These are phyloP conservation scores for Callionymus lyra DNA, from an alignment of 2,113 vertebrate genomes.

Conservation along the genomic window DNA sequence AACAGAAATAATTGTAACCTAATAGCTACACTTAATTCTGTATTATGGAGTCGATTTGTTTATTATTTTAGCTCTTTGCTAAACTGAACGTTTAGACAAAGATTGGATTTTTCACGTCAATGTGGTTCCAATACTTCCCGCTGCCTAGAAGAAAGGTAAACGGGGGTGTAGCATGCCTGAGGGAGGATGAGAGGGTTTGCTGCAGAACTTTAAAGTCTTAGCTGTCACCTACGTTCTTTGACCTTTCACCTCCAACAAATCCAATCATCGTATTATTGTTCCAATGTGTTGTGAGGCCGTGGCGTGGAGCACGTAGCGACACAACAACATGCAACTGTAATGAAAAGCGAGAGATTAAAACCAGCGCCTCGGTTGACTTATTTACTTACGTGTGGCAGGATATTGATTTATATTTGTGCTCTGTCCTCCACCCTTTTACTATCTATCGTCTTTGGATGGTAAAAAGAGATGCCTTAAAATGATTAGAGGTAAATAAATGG, in stretches of 20 bases:
- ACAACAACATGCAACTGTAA: constrained; percentile 3
- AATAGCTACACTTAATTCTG: no score
- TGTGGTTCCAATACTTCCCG: neutral
- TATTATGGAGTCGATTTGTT: no score
- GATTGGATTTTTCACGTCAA: neutral
- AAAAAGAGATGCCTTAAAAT: constrained; percentile 55
- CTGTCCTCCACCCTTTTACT: constrained; percentile 15
- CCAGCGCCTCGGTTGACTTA: constrained; percentile 4
- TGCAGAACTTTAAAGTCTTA: constrained; percentile 58
- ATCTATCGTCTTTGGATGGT: constrained; percentile 36
- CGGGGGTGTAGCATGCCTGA: constrained; percentile 14
- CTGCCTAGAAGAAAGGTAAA: no score
- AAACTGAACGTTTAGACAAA: no score
- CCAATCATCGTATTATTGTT: constrained; percentile 30
- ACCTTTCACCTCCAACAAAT: constrained; percentile 41
- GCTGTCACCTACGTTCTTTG: constrained; percentile 55
- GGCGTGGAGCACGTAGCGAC: no score
- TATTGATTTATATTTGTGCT: constrained; percentile 20
- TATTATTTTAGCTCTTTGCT: no score
- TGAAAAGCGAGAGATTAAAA: neutral
- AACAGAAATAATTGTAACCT: no score
- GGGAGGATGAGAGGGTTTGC: constrained; percentile 35
- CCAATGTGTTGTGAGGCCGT: constrained; percentile 7
- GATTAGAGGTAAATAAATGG: constrained; percentile 59
- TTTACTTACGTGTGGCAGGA: no score